A percentile compares a stretch with the other conserved stretches of the same genome.
phyloP scores from a whole-genome alignment of 2,888 invertebrate species.

The Dascillus cervinus region DNA sequence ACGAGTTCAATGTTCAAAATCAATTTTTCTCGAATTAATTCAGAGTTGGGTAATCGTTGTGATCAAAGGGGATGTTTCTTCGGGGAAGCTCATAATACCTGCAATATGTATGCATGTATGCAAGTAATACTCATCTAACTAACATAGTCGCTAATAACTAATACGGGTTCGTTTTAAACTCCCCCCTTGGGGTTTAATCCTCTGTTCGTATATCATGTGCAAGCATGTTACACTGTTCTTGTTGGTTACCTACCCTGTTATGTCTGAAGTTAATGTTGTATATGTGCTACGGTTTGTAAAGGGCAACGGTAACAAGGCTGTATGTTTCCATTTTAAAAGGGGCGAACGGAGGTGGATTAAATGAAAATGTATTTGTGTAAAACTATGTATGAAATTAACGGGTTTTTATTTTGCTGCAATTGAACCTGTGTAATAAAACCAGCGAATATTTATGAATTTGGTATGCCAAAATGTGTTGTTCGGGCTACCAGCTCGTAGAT shows the following conservation, averaged over 20 bases:
- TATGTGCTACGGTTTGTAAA: constrained; percentile 27
- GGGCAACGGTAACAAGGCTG: constrained; percentile 24
- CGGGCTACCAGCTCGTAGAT: too few species aligned
- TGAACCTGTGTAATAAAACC: too few species aligned
- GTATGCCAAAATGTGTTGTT: too few species aligned
- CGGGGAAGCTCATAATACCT: constrained; percentile 19
- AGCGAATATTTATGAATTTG: too few species aligned
- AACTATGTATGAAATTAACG: too few species aligned
- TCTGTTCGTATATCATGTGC: constrained; percentile 31
- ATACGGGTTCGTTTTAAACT: constrained; percentile 33
- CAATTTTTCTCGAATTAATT: too few species aligned
- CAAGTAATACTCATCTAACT: constrained; percentile 27
- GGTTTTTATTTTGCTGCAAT: too few species aligned
- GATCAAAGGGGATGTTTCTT: too few species aligned
- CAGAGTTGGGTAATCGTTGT: too few species aligned
- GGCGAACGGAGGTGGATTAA: too few species aligned
- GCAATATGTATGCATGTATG: constrained; percentile 27
- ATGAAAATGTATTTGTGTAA: too few species aligned
- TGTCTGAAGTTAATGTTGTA: constrained; percentile 28
- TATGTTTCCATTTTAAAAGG: constrained; percentile 27
- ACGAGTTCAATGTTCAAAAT: too few species aligned
- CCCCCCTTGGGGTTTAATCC: constrained; percentile 33
- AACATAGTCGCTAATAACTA: constrained; percentile 31
- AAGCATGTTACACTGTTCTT: constrained; percentile 26
- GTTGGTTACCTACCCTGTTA: constrained; percentile 26